These are phyloP conservation scores for Barnardius zonarius DNA, from an alignment of 2,113 vertebrate genomes.

Conservation along the genomic window DNA sequence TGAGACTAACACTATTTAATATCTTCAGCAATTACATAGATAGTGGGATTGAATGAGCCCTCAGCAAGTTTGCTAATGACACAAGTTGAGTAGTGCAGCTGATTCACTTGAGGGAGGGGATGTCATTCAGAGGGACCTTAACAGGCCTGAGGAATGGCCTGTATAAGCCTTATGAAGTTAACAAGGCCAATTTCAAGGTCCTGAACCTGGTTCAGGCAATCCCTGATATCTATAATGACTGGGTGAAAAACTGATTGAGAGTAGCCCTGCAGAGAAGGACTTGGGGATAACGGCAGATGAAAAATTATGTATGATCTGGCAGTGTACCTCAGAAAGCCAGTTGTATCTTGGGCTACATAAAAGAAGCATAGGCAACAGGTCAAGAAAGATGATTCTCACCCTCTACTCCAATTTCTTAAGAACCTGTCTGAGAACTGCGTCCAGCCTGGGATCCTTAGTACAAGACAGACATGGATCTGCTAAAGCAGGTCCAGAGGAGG, in stretches of 20 bases:
- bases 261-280: not conserved
- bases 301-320: rapidly evolving
- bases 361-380: not conserved
- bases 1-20: not conserved
- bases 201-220: not conserved
- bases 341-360: not conserved
- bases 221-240: not conserved
- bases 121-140: not conserved
- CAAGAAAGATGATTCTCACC: not conserved
- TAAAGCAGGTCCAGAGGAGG: not conserved
- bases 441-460: not conserved
- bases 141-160: not conserved
- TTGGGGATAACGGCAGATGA: not conserved
- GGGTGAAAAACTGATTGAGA: not conserved
- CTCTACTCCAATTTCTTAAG: not conserved
- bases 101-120: not conserved
- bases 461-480: not conserved
- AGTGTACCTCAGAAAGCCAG: not conserved
- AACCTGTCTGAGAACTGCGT: not conserved
- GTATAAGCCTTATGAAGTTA: not conserved
- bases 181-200: not conserved
- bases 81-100: not conserved
- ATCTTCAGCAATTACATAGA: not conserved
- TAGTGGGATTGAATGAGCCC: not conserved
- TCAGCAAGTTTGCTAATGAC: not conserved